A percentile compares a stretch with the other conserved stretches of the same genome.
These are phyloP conservation scores for Mesodorylaimus sp. DNA, from an alignment of 2,888 invertebrate species.

Conservation along the genomic window DNA sequence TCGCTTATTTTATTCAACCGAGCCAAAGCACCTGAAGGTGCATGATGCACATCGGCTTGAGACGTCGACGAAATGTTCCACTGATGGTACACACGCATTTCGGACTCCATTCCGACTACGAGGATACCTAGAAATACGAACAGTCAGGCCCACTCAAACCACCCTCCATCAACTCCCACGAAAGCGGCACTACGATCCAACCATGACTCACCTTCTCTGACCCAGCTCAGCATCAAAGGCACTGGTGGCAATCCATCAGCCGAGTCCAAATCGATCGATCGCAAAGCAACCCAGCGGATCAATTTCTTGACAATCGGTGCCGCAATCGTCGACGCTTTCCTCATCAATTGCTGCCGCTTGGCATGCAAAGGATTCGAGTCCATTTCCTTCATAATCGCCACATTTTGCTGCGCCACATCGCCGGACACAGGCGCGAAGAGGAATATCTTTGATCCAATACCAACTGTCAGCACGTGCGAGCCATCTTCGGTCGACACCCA, in stretches of 20 bases:
- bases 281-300: slow-evolving; percentile 24
- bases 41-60: neutral
- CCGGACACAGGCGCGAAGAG: slow-evolving; percentile 81
- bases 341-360: slow-evolving; percentile 60
- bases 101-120: slow-evolving; percentile 97
- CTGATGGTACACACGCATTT: slow-evolving; percentile 97
- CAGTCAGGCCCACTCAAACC: too few species aligned
- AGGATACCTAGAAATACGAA: too few species aligned
- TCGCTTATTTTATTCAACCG: too few species aligned
- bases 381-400: slow-evolving; percentile 54
- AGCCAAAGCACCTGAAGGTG: too few species aligned
- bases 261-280: slow-evolving; percentile 61
- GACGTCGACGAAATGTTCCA: slow-evolving; percentile 43
- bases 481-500: slow-evolving; percentile 99
- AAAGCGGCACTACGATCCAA: too few species aligned
- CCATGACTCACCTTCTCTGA: too few species aligned
- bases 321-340: slow-evolving; percentile 74
- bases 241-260: slow-evolving; percentile 87
- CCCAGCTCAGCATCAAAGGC: slow-evolving; percentile 98
- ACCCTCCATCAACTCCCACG: too few species aligned
- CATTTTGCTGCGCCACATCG: slow-evolving; percentile 79
- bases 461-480: slow-evolving; percentile 85
- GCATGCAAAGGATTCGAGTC: slow-evolving; percentile 34
- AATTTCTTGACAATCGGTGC: slow-evolving; percentile 44
- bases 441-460: slow-evolving; percentile 43